A percentile compares a stretch with the other conserved stretches of the same genome.
phyloP scores from a whole-genome alignment of 2,797 vertebrate genomes.

The Hephaestus fuliginosus region DNA sequence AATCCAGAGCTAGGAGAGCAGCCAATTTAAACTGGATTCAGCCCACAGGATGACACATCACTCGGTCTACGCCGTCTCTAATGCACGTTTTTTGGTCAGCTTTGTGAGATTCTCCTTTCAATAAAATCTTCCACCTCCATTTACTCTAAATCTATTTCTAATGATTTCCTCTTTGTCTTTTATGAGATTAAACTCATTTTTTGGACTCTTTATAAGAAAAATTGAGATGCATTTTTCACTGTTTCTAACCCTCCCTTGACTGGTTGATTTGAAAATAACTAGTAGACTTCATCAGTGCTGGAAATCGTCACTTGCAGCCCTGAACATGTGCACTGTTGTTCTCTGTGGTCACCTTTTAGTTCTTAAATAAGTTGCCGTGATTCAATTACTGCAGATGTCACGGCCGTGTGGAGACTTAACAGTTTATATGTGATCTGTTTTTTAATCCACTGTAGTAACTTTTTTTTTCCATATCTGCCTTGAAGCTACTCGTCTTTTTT shows the following conservation, averaged over 20 bases:
- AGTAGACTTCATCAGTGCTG: neutral
- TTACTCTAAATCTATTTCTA: neutral
- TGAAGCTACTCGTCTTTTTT: conserved; percentile 27
- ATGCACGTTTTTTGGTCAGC: neutral
- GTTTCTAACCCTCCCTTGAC: no score
- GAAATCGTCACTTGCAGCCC: neutral
- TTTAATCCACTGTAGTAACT: conserved; percentile 39
- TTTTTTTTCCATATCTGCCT: conserved; percentile 18
- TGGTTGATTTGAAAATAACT: neutral
- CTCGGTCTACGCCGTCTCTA: neutral
- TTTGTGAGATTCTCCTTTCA: neutral
- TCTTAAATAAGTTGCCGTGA: conserved; percentile 10
- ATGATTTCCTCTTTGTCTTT: no score
- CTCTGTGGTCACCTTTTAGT: conserved; percentile 11
- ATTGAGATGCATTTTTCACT: neutral
- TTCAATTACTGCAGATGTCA: conserved; percentile 39
- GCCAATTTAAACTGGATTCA: conserved; percentile 75
- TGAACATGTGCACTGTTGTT: neutral
- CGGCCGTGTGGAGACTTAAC: conserved; percentile 12
- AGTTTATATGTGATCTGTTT: conserved; percentile 37
- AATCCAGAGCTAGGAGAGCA: conserved; percentile 73
- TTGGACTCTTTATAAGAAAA: no score
- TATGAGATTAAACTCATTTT: neutral
- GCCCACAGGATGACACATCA: conserved; percentile 23
- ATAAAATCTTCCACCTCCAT: neutral